Base-by-base conservation (phyloP, 2,888 invertebrate species). In the Sericinus montela region DNA sequence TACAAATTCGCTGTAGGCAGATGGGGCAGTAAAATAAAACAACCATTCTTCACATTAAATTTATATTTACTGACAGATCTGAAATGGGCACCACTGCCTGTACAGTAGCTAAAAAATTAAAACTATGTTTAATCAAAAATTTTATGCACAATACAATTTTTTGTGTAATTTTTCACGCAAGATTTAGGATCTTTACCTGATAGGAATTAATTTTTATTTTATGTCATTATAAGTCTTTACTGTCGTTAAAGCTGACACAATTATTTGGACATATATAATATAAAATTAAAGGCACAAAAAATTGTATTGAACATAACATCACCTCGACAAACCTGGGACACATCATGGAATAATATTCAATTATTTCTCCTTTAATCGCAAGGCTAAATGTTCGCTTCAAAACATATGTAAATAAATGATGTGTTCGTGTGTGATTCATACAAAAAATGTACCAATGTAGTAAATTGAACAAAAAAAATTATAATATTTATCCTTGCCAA, bases 21-120 rank as follows among this genome's bases (percentile, higher is more conserved):
- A 52, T 51, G 54, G 67, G 65, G 51, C 19, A 45, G 51, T 53
- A 53, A 84, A 87, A 86, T 87, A 53, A 88, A 87, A 88, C 87
- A 80, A 87, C 79, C 75, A 75, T 80, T 63, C 68, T 73, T 80
- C 78, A 87, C 88, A 87, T 81, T 84, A 86, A 85, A 78, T 82
- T 85, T 88, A 88, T 88, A 85, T 85, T 80, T 77, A 83, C 76
- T 75, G 74, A 83, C 80, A 86, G 87, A 87, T 79, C 84, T 80
- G 82, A 75, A 72, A 78, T 69, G 63, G 69, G 62, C 62, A 72
- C 75, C 74, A 75, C 67, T 64, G 76, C 71, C 71, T 75, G 72
- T 69, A 71, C 69, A 62, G 55, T 55, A 59, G 52, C 40, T 39
- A 41, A 37, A 32, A 30, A 47, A 47, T 32, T 8, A 15, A 43